Evolutionary conservation across 2,113 vertebrate genomes (phyloP).

Genomic region (Misgurnus anguillicaudatus): DNA sequence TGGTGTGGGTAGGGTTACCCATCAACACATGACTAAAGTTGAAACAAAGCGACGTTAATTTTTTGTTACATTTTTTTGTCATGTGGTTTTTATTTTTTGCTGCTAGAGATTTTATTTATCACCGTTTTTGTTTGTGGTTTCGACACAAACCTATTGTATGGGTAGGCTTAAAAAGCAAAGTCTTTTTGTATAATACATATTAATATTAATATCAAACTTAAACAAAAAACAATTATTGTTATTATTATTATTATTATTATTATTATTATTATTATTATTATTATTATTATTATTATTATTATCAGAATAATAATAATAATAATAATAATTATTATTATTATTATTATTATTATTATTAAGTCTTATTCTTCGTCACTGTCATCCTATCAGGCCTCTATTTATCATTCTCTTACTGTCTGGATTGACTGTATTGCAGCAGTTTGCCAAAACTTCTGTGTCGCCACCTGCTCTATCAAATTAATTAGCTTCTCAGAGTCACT

Average conservation of each 20-base stretch:
- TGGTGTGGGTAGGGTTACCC: background rate
- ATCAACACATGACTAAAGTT: background rate
- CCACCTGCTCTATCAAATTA: constrained; percentile 33
- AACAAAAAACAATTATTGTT: too few species aligned
- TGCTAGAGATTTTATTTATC: background rate
- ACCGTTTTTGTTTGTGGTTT: background rate
- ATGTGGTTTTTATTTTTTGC: background rate
- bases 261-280: too few species aligned
- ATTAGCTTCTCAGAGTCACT: constrained; percentile 14
- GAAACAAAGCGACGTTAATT: background rate
- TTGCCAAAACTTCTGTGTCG: constrained; percentile 27
- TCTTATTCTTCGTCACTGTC: background rate
- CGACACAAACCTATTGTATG: too few species aligned
- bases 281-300: too few species aligned
- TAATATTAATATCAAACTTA: too few species aligned
- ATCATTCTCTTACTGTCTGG: background rate
- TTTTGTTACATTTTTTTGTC: background rate
- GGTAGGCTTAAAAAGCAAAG: too few species aligned
- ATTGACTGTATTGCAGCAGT: background rate
- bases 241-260: too few species aligned
- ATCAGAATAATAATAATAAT: too few species aligned
- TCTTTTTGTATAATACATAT: too few species aligned
- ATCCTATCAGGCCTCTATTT: constrained; percentile 5
- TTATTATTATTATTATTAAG: too few species aligned
- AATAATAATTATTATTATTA: too few species aligned